Evolutionary conservation across 1,140 invertebrate genomes (phyloP), one percentile per base, ranked within the genome.

Genomic region (Matsumurasca onukii): DNA sequence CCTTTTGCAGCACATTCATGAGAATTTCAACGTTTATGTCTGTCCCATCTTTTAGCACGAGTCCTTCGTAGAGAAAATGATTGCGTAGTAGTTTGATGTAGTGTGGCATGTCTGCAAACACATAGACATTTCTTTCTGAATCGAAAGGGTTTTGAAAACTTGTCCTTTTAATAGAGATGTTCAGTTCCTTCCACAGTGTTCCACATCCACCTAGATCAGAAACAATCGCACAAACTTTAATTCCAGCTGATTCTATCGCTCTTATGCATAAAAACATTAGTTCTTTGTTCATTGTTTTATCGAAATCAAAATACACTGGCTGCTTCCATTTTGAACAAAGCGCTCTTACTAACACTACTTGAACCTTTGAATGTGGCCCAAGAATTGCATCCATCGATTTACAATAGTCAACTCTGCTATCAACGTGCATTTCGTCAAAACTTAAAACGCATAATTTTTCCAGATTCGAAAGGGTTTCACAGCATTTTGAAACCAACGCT

Each of bases 391-490:
- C 51, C 51, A 55, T 55, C 5, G 5, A 12, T 55, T 12, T 13
- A 22, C 24, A 12, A 55, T 55, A 55, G 24, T 13, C 51, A 5
- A 55, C 51, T 13, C 51, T 55, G 24, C 51, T 55, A 55, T 55
- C 51, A 55, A 55, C 24, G 24, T 55, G 51, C 51, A 55, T 55
- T 55, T 55, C 51, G 24, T 55, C 51, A 55, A 55, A 55, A 55
- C 24, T 55, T 9, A 55, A 13, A 13, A 55, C 51, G n/a, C n/a
- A n/a, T n/a, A n/a, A n/a, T n/a, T n/a, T n/a, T n/a, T n/a, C n/a
- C n/a, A n/a, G n/a, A n/a, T n/a, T n/a, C n/a, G n/a, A n/a, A n/a
- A n/a, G n/a, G n/a, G n/a, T n/a, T n/a, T n/a, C n/a, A n/a, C n/a
- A n/a, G n/a, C n/a, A n/a, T n/a, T n/a, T n/a, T n/a, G n/a, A n/a